phyloP scores from a whole-genome alignment of 2,888 invertebrate species.

The Microplitis deprimator region DNA sequence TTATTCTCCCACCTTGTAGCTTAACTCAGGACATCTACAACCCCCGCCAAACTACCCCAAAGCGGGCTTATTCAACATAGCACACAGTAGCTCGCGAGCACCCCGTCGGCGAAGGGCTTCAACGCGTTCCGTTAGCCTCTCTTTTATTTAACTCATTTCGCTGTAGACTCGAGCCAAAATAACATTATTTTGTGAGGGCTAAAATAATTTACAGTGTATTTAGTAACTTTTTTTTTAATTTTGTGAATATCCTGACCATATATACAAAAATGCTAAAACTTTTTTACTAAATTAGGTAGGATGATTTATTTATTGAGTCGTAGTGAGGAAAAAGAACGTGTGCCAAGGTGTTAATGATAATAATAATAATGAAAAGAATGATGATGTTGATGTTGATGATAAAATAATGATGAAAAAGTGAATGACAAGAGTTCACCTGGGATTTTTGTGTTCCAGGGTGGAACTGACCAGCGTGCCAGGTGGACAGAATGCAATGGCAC shows the following conservation, averaged over 20 bases:
- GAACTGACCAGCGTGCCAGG: conserved; percentile 73
- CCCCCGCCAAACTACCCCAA: conserved; percentile 27
- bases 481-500: conserved; percentile 76
- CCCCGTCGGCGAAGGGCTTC: conserved; percentile 64
- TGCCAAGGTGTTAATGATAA: conserved; percentile 30
- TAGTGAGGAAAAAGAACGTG: conserved; percentile 25
- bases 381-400: conserved; percentile 44
- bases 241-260: background rate
- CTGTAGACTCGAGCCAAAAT: background rate
- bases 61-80: conserved; percentile 64
- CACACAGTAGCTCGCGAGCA: conserved; percentile 70
- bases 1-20: conserved; percentile 19
- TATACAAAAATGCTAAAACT: background rate
- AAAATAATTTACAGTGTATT: background rate
- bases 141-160: background rate
- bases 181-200: background rate
- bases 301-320: background rate
- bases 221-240: background rate
- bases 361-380: conserved; percentile 39
- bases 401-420: conserved; percentile 44
- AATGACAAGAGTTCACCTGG: conserved; percentile 61
- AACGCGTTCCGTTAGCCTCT: conserved; percentile 50
- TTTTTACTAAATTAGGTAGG: conserved; percentile 18
- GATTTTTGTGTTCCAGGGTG: conserved; percentile 72
- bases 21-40: conserved; percentile 12